Percentiles rank a stretch among this genome's conserved stretches.
phyloP scores from a whole-genome alignment of 1,140 invertebrate species.

The Drosophila kurseongensis region DNA sequence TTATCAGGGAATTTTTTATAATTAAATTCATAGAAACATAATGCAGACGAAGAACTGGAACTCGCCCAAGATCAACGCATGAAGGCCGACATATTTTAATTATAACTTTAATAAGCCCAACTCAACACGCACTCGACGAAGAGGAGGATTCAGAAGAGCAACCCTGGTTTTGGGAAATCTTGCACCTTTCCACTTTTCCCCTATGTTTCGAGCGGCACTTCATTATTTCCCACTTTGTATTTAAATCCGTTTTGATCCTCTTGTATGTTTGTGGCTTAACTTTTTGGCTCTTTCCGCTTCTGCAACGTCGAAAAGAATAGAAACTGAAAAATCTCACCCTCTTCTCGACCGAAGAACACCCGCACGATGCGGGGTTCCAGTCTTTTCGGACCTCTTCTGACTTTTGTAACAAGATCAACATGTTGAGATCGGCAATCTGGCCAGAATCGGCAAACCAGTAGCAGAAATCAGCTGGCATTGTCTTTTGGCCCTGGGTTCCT shows the following conservation, averaged over 20 bases:
- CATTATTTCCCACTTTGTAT: conserved; percentile 82
- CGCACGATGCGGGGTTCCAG: conserved; percentile 35
- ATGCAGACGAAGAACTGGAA: conserved; percentile 33
- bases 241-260: conserved; percentile 82
- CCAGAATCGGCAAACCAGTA: conserved; percentile 19
- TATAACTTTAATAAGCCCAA: conserved; percentile 80
- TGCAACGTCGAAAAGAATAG: conserved; percentile 29
- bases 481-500: conserved; percentile 52
- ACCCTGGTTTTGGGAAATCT: conserved; percentile 52
- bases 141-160: background rate
- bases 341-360: conserved; percentile 57
- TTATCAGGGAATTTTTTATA: conserved; percentile 62
- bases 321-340: conserved; percentile 13
- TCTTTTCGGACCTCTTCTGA: conserved; percentile 54
- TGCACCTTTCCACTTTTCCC: conserved; percentile 43
- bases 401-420: conserved; percentile 80
- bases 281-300: conserved; percentile 79
- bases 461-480: conserved; percentile 63
- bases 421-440: conserved; percentile 52
- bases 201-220: conserved; percentile 54
- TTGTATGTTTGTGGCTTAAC: conserved; percentile 83
- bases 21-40: conserved; percentile 72
- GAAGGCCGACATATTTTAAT: conserved; percentile 70
- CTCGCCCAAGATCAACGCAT: conserved; percentile 13
- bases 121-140: conserved; percentile 52